These are phyloP conservation scores for Poecilia gillii DNA, from an alignment of 2,797 vertebrate species.

Conservation along the genomic window DNA sequence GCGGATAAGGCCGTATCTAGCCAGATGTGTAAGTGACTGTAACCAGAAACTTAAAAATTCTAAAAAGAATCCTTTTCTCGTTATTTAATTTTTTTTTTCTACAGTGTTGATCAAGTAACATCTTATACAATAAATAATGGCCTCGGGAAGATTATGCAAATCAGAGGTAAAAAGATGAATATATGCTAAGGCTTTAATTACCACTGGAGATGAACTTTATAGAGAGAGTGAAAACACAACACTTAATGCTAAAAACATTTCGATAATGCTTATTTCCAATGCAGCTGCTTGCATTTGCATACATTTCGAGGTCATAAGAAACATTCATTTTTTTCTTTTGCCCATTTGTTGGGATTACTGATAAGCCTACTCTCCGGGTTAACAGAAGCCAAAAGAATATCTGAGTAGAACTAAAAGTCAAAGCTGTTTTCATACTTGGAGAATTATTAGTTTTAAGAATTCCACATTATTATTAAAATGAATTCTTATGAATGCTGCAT, in stretches of 20 bases:
- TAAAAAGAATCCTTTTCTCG: constrained; percentile 36
- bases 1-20: constrained; percentile 9
- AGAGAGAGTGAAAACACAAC: constrained; percentile 34
- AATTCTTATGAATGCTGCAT: constrained; percentile 3
- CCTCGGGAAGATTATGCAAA: constrained; percentile 65
- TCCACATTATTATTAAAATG: constrained; percentile 4
- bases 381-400: not conserved
- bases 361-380: not conserved
- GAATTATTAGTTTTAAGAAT: constrained; percentile 17
- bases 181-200: constrained; percentile 67
- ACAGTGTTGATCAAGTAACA: constrained; percentile 39
- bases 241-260: constrained; percentile 42
- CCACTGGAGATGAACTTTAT: constrained; percentile 54
- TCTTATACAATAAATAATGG: constrained; percentile 36
- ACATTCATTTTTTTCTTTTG: constrained; percentile 25
- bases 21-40: not conserved
- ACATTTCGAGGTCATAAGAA: constrained; percentile 25
- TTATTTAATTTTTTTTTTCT: constrained; percentile 14
- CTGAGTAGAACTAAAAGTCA: not conserved
- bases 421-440: constrained; percentile 4
- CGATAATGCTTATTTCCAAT: constrained; percentile 52
- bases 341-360: constrained; percentile 37
- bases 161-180: constrained; percentile 61
- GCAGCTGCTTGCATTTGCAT: constrained; percentile 22
- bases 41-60: constrained; percentile 7